These are phyloP conservation scores for Dasypus novemcinctus DNA, from an alignment of 2,113 vertebrate species.

Conservation along the genomic window DNA sequence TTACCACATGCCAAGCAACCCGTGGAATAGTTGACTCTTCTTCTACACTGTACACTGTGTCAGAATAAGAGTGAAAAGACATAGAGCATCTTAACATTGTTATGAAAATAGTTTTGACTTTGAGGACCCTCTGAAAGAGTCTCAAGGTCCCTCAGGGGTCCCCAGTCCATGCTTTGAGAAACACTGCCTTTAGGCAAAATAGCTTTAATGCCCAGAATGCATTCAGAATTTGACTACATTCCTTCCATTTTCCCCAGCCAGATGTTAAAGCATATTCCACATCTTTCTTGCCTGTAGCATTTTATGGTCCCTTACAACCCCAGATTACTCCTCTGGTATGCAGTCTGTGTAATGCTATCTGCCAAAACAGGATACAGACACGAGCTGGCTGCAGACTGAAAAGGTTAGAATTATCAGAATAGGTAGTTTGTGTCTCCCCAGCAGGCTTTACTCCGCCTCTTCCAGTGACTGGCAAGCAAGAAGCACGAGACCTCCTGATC, in stretches of 20 bases:
- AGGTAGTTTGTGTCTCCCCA: neutral
- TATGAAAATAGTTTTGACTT: conserved; percentile 33
- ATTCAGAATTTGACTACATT: neutral
- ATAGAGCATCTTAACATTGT: neutral
- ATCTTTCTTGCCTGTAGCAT: conserved; percentile 47
- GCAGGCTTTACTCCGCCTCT: neutral
- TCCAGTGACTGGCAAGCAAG: neutral
- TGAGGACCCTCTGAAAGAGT: conserved; percentile 6
- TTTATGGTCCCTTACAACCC: neutral
- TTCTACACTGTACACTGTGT: neutral
- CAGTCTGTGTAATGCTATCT: neutral
- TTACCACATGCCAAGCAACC: neutral
- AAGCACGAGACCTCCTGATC: neutral
- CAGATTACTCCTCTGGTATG: neutral
- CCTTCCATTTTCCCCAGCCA: neutral
- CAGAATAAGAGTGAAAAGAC: neutral
- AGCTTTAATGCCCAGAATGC: conserved; percentile 6
- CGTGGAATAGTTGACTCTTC: neutral
- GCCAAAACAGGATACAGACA: neutral
- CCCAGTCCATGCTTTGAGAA: conserved; percentile 13
- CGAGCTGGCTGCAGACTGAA: neutral
- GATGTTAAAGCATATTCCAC: neutral
- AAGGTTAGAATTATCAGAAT: neutral
- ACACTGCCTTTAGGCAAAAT: neutral
- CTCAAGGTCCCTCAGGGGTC: neutral